phyloP scores from a whole-genome alignment of 1,140 invertebrate species.

The Eubasilissa regina region DNA sequence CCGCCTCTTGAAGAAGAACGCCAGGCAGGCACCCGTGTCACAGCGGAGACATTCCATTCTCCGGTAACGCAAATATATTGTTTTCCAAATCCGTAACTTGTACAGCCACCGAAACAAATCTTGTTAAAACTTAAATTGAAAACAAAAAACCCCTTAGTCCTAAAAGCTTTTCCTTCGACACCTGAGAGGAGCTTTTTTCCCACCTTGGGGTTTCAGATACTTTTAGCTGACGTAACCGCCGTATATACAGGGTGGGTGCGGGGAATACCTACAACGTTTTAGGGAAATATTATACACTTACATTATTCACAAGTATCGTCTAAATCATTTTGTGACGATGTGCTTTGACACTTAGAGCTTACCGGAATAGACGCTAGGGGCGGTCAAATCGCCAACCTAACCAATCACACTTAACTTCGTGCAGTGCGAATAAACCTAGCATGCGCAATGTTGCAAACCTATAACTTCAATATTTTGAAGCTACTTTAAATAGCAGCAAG shows the following conservation, averaged over 20 bases:
- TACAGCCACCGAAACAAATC: conserved; percentile 39
- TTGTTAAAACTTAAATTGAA: conserved; percentile 45
- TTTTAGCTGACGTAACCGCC: conserved; percentile 23
- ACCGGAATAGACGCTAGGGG: no score
- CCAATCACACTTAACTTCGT: no score
- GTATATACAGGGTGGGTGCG: background rate
- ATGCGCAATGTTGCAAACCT: no score
- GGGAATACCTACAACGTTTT: background rate
- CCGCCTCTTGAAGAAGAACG: no score
- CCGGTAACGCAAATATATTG: conserved; percentile 31
- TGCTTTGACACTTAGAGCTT: no score
- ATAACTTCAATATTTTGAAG: no score
- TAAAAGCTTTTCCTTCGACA: conserved; percentile 46
- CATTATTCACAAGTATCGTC: no score
- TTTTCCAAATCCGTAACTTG: conserved; percentile 40
- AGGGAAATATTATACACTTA: no score
- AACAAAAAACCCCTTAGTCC: conserved; percentile 41
- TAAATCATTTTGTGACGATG: no score
- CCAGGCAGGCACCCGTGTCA: background rate
- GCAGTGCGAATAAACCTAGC: no score
- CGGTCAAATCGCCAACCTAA: no score
- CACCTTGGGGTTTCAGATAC: conserved; percentile 37
- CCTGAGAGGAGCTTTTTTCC: conserved; percentile 37
- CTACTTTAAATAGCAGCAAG: no score
- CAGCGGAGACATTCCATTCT: background rate